Evolutionary conservation across 2,888 invertebrate species (phyloP), one percentile per base, ranked within the genome.

Genomic region (Tachina lurida): DNA sequence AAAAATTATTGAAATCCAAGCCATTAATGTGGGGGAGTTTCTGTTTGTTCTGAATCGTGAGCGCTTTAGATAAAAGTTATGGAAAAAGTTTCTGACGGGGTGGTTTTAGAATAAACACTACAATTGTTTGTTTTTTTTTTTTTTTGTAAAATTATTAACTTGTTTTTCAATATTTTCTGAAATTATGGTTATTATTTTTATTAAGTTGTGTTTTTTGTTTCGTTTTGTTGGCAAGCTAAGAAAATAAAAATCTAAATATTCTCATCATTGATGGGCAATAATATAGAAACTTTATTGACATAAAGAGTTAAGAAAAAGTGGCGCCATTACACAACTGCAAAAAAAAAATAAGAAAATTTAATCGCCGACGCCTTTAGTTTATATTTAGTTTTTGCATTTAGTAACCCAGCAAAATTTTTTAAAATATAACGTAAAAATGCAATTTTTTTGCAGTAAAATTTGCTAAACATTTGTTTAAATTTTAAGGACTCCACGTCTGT

Each of bases 41-140:
- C 19, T 56, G 63, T 60, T 71, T 78, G 9, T 45, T 52, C n/a
- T 47, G 19, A 71, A 56, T 39, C 79, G 79, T 80, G 71, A 65
- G 78, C 73, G 79, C 73, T 73, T 73, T 45, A 79, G 68, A 70
- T 78, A 31, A 77, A 67, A 65, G 41, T 62, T n/a, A 17, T 56
- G 19, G 60, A 43, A 60, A 78, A 41, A 15, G n/a, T 43, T 60
- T 60, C 52, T 31, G 31, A 62, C 52, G 60, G 41, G 60, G 41
- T 78, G 10, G 41, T 77, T 67, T 58, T 22, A 17, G 60, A 43
- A 19, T 17, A 62, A 58, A 49, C 22, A 17, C 45, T 47, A 10
- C 39, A 60, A 73, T 60, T 47, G 39, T 45, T 31, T 22, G 1
- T 22, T 22, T 22, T 22, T 47, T 22, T 22, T 22, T 22, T 47